phyloP scores from a whole-genome alignment of 2,888 invertebrate genomes.

The Zelleria hepariella region DNA sequence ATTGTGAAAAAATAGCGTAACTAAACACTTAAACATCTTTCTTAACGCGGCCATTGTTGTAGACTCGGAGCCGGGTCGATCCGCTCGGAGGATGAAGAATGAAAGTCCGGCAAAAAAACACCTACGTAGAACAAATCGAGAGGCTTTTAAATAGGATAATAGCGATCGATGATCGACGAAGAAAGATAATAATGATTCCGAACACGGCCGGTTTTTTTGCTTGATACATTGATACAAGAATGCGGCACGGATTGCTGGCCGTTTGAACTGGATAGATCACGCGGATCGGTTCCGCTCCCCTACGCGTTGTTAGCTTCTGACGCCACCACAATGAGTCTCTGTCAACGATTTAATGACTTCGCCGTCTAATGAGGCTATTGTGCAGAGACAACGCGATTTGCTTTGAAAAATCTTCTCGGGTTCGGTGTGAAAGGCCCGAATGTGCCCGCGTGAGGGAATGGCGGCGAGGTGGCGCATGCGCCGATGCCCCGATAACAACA shows the following conservation, averaged over 20 bases:
- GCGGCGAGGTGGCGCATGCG: conserved; percentile 47
- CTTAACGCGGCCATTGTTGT: conserved; percentile 65
- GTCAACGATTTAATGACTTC: conserved; percentile 58
- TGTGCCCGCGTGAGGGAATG: conserved; percentile 29
- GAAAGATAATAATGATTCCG: conserved; percentile 66
- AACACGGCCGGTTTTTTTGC: conserved; percentile 50
- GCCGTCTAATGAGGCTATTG: conserved; percentile 62
- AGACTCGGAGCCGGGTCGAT: conserved; percentile 46
- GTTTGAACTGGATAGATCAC: conserved; percentile 37
- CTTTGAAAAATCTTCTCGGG: background rate
- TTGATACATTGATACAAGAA: conserved; percentile 44
- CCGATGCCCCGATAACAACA: conserved; percentile 23
- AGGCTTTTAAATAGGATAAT: conserved; percentile 71
- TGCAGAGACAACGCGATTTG: conserved; percentile 17
- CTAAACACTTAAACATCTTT: conserved; percentile 72
- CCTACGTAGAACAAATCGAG: conserved; percentile 62
- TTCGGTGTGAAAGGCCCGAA: background rate
- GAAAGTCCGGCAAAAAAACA: conserved; percentile 43
- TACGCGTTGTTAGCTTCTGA: conserved; percentile 65
- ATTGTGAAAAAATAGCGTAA: conserved; percentile 68
- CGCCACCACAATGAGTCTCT: conserved; percentile 47
- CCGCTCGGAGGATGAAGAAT: conserved; percentile 42
- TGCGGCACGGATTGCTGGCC: conserved; percentile 27
- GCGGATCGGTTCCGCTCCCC: conserved; percentile 64
- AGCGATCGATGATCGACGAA: conserved; percentile 68